Conservation (phyloP, 2,797 vertebrate genomes). For the Eospalax fontanierii region DNA sequence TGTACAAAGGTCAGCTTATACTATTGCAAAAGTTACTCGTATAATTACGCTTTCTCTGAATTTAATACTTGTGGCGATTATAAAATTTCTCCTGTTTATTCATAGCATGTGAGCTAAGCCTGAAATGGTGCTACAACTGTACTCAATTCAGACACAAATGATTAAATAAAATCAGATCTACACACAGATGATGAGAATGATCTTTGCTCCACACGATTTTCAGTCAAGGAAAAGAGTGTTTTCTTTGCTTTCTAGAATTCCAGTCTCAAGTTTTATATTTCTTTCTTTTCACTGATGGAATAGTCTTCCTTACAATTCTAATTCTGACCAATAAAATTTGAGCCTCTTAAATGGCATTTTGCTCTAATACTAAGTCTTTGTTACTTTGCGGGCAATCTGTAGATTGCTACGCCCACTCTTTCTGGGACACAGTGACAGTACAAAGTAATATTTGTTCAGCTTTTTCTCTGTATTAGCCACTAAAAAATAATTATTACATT, state of each 20-base stretch:
- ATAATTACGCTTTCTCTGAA: conserved; percentile 44
- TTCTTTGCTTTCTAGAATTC: conserved; percentile 64
- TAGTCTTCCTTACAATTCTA: conserved; percentile 28
- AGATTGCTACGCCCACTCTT: background rate
- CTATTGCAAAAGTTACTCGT: conserved; percentile 33
- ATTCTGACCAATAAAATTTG: conserved; percentile 46
- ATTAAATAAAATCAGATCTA: conserved; percentile 62
- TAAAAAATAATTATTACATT: background rate
- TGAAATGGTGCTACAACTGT: conserved; percentile 38
- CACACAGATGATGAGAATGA: conserved; percentile 4
- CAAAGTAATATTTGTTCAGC: background rate
- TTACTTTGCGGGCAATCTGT: background rate
- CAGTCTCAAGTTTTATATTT: conserved; percentile 53
- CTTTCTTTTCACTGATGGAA: conserved; percentile 42
- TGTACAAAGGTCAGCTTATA: conserved; percentile 35
- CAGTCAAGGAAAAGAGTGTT: conserved; percentile 11
- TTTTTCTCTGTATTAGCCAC: background rate
- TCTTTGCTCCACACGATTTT: background rate
- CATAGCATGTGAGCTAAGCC: conserved; percentile 44
- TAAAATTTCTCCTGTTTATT: conserved; percentile 38
- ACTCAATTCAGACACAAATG: conserved; percentile 7
- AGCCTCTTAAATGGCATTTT: conserved; percentile 24
- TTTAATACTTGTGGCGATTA: background rate
- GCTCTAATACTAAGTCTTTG: conserved; percentile 6
- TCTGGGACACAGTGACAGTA: conserved; percentile 8